These are phyloP conservation scores for Erynnis tages DNA, from an alignment of 2,888 invertebrate species.

Conservation along the genomic window DNA sequence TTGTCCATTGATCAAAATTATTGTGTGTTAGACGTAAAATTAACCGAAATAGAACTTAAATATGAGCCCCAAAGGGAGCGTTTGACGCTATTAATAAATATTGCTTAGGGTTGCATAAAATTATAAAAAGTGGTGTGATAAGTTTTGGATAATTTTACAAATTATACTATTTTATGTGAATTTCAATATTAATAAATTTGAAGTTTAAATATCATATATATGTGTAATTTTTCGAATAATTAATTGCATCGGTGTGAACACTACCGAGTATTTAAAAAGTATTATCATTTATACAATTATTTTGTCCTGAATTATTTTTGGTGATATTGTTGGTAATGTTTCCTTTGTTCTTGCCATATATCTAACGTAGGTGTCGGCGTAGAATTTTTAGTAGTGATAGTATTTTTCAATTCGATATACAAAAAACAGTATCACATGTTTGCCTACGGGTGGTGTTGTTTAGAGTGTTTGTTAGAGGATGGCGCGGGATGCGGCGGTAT, in stretches of 20 bases:
- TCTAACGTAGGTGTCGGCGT: conserved; percentile 75
- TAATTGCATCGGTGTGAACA: conserved; percentile 48
- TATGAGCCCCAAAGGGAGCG: conserved; percentile 79
- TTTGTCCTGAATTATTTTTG: conserved; percentile 46
- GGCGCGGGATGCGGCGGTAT: conserved; percentile 57
- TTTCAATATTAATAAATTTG: conserved; percentile 73
- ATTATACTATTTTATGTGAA: conserved; percentile 80
- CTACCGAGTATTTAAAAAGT: conserved; percentile 49
- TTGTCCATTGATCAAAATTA: conserved; percentile 80
- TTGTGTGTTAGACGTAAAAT: conserved; percentile 78
- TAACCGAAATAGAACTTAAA: conserved; percentile 75
- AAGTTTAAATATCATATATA: conserved; percentile 59
- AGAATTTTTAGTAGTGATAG: conserved; percentile 72
- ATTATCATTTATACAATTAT: conserved; percentile 58
- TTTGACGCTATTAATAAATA: conserved; percentile 78
- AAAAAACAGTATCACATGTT: conserved; percentile 73
- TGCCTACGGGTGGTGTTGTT: conserved; percentile 74
- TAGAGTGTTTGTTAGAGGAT: conserved; percentile 71
- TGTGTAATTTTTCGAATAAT: conserved; percentile 56
- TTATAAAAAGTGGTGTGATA: conserved; percentile 79
- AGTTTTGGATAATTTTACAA: conserved; percentile 82
- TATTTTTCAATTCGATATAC: conserved; percentile 76
- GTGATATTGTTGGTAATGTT: conserved; percentile 68
- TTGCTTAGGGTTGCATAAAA: conserved; percentile 80
- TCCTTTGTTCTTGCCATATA: conserved; percentile 79